These are phyloP conservation scores for Parotocinclus haroldoi DNA, from an alignment of 2,797 vertebrate species.

Conservation along the genomic window DNA sequence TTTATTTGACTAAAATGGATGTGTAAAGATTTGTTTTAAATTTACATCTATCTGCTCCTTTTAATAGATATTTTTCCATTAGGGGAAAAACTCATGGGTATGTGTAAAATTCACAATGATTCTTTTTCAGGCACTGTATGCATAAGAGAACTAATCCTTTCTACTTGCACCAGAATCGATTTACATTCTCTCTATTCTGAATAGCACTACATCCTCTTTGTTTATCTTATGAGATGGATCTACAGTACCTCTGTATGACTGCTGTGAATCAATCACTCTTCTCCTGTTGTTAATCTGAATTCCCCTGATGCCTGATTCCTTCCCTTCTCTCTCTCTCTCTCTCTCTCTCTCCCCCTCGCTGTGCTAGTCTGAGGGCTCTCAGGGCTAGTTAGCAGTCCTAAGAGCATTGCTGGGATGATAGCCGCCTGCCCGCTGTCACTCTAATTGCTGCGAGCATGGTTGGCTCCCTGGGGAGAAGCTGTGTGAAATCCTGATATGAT, in stretches of 20 bases:
- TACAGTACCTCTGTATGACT: background rate
- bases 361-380: slow-evolving; percentile 26
- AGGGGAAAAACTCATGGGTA: no score
- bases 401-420: slow-evolving; percentile 38
- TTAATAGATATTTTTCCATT: no score
- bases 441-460: slow-evolving; percentile 47
- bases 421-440: slow-evolving; percentile 47
- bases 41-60: no score
- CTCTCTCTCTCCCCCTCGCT: slow-evolving; percentile 7
- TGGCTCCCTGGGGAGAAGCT: slow-evolving; percentile 34
- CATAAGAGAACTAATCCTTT: no score
- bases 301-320: slow-evolving; percentile 21
- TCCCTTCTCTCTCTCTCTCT: background rate
- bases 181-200: background rate
- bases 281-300: slow-evolving; percentile 27
- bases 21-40: no score
- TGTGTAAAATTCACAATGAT: no score
- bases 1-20: no score
- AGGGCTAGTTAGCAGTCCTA: slow-evolving; percentile 44
- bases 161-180: background rate
- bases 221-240: background rate
- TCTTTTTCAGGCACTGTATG: no score
- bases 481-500: slow-evolving; percentile 58
- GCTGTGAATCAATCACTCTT: slow-evolving; percentile 28
- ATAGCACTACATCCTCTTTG: slow-evolving; percentile 4